Evolutionary conservation across 2,888 invertebrate species (phyloP).

Genomic region (Dichetophora obliterata): DNA sequence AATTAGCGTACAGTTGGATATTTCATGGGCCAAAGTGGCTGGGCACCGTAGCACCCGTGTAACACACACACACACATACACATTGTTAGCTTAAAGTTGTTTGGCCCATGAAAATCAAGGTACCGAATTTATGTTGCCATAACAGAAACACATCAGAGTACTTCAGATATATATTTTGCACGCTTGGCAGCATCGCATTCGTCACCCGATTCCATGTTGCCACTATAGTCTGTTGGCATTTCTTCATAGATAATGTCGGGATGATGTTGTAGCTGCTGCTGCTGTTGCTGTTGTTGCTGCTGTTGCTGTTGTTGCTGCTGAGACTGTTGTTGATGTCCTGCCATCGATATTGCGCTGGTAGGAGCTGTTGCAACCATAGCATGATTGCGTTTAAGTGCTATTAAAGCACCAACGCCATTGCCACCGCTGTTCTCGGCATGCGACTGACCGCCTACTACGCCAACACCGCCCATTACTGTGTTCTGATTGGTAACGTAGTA

Average conservation of each 20-base stretch:
- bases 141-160: constrained; percentile 62
- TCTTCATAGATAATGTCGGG: constrained; percentile 66
- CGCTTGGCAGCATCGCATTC: constrained; percentile 66
- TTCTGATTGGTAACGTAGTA: constrained; percentile 66
- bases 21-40: constrained; percentile 31
- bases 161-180: constrained; percentile 66
- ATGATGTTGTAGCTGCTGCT: constrained; percentile 55
- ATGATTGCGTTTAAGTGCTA: constrained; percentile 67
- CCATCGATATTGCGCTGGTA: constrained; percentile 49
- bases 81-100: constrained; percentile 2
- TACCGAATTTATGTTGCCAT: constrained; percentile 28
- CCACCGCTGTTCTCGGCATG: constrained; percentile 44
- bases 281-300: constrained; percentile 57
- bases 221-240: constrained; percentile 66
- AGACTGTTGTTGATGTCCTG: constrained; percentile 41
- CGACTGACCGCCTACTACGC: constrained; percentile 45
- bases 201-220: constrained; percentile 63
- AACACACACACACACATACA: neutral
- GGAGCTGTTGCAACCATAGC: constrained; percentile 60
- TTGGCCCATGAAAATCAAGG: constrained; percentile 6
- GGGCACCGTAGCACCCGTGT: constrained; percentile 25
- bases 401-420: constrained; percentile 60
- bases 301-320: constrained; percentile 55
- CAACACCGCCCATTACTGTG: constrained; percentile 49
- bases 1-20: constrained; percentile 23